Conservation (phyloP, 2,113 vertebrate species). For the Eubucco bourcierii region DNA sequence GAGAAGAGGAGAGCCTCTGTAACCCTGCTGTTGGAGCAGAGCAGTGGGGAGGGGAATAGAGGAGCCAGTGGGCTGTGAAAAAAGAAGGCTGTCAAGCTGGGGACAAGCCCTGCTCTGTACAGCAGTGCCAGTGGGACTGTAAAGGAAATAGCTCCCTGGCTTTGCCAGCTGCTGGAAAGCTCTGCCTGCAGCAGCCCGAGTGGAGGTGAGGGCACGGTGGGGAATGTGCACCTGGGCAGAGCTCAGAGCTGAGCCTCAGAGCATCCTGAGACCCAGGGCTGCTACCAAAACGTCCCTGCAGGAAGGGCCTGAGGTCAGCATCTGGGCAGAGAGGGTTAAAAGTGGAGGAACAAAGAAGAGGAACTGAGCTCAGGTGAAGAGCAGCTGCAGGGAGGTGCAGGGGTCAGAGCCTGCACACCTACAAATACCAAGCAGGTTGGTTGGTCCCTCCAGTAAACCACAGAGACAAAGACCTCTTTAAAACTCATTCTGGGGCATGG, state of each 20-base stretch:
- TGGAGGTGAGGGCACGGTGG: background rate
- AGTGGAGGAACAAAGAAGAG: background rate
- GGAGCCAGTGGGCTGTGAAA: background rate
- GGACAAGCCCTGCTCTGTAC: constrained; percentile 31
- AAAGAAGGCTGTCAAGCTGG: background rate
- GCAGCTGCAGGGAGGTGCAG: background rate
- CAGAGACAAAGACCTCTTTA: background rate
- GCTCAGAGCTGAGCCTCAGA: accelerated
- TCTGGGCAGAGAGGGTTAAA: background rate
- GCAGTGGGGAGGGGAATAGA: background rate
- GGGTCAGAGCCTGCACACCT: background rate
- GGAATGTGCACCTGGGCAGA: background rate
- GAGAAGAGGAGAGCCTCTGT: constrained; percentile 18
- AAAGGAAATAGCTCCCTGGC: constrained; percentile 28
- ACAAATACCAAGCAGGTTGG: background rate
- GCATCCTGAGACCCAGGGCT: accelerated
- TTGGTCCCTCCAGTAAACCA: background rate
- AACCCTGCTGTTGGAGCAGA: background rate
- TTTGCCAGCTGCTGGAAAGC: background rate
- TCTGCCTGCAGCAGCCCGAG: background rate
- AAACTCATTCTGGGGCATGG: background rate
- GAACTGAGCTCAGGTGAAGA: background rate
- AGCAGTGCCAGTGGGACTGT: background rate
- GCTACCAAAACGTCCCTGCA: background rate
- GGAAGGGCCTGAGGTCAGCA: background rate